Base-by-base conservation (phyloP, 2,888 invertebrate species). In the Chymomyza amoena region DNA sequence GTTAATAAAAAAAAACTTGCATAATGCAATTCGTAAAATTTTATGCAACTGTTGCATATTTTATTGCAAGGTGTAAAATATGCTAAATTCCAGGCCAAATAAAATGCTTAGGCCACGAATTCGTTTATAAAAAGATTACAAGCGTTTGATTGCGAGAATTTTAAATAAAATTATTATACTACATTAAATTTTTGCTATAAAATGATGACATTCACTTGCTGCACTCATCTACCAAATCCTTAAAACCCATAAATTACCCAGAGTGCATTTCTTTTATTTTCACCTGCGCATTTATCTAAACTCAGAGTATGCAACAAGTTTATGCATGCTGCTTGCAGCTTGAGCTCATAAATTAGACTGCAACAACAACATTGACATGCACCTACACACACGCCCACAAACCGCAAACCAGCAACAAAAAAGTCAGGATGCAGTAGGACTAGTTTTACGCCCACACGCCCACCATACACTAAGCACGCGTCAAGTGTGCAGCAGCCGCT, bases 321-420 rank as follows among this genome's bases (percentile, higher is more conserved):
- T 84, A 78, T 87, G 84, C 87, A 82, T 68, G 61, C 69, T 72
- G 77, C 84, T 87, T 80, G 82, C 77, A 77, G 72, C 68, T 76
- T 87, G 87, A 77, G 68, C 78, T 72, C 88, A 85, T 88, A 85
- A 89, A 85, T 89, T 89, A 78, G 72, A 66, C 75, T 71, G 72
- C 75, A 73, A 66, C 18, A 10, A 67, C 70, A 65, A 20, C 70
- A 52, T 13, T 7, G 7, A n/a, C 52, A 18, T 1, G 13, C 18
- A n/a, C 52, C 13, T n/a, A 20, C 9, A 7, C 32, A 32, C 32
- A 6, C 5, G 32, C 32, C 32, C 32, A 32, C 32, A 32, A 32
- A 32, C 32, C 32, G 32, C 39, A 73, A 61, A 50, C 63, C 64
- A 64, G 66, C 68, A 72, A 66, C 79, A 75, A 32, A 66, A 77